phyloP scores from a whole-genome alignment of 2,888 invertebrate genomes.

The Dastarcus helophoroides region DNA sequence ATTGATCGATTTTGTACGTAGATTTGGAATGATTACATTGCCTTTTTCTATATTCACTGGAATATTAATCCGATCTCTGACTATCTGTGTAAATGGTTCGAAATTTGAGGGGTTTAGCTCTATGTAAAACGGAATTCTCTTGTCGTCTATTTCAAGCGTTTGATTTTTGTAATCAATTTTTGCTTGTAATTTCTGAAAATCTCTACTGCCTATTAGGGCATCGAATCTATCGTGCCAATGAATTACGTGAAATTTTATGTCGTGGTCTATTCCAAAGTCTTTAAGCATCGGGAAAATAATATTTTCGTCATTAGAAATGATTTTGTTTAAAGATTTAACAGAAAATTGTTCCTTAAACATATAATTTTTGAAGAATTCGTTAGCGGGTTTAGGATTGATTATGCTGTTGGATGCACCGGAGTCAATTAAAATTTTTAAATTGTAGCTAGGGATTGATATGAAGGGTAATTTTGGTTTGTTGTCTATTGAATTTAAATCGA shows the following conservation, averaged over 20 bases:
- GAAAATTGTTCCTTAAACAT: constrained; percentile 10
- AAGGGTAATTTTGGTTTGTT: constrained; percentile 15
- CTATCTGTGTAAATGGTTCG: constrained; percentile 3
- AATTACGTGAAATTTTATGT: constrained; percentile 8
- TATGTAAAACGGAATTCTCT: constrained; percentile 10
- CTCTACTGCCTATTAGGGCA: constrained; percentile 12
- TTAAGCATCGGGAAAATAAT: constrained; percentile 9
- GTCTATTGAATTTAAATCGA: constrained; percentile 10
- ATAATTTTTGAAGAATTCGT: constrained; percentile 9
- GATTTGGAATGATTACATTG: constrained; percentile 8
- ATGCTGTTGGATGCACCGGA: constrained; percentile 12
- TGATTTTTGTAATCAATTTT: constrained; percentile 11
- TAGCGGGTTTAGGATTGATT: constrained; percentile 9
- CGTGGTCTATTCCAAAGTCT: constrained; percentile 8
- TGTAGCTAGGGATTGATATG: constrained; percentile 8
- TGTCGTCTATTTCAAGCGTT: constrained; percentile 6
- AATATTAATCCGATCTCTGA: constrained; percentile 5
- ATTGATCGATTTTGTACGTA: too few species aligned
- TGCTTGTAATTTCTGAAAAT: constrained; percentile 11
- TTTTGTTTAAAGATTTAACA: constrained; percentile 12
- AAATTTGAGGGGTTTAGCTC: constrained; percentile 10
- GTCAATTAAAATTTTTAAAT: constrained; percentile 13
- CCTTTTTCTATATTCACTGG: constrained; percentile 11
- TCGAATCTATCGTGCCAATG: constrained; percentile 13
- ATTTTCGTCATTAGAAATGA: constrained; percentile 11